A percentile compares a stretch with the other conserved stretches of the same genome.
Evolutionary conservation across 2,888 invertebrate species (phyloP).

Genomic region (Pollenia labialis): DNA sequence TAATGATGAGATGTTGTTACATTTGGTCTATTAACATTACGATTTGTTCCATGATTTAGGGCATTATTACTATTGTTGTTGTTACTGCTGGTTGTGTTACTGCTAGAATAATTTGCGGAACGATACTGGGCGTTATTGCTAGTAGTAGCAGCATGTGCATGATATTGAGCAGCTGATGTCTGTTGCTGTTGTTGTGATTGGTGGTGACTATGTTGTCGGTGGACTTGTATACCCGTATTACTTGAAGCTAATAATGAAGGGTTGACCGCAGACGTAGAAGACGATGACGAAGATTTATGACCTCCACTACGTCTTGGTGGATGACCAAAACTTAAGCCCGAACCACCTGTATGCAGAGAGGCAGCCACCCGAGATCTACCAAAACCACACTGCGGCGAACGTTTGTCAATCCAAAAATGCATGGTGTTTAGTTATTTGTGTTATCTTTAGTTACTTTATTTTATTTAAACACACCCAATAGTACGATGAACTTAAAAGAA

Average conservation of each 20-base stretch:
- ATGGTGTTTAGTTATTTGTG: conserved; percentile 82
- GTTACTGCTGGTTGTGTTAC: conserved; percentile 76
- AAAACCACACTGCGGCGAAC: conserved; percentile 90
- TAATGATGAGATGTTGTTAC: conserved; percentile 65
- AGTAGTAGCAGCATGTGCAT: conserved; percentile 60
- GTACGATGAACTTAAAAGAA: conserved; percentile 35
- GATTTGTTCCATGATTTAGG: conserved; percentile 68
- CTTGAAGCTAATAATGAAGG: conserved; percentile 29
- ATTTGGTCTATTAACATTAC: conserved; percentile 70
- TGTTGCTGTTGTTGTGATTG: conserved; percentile 76
- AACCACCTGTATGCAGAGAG: conserved; percentile 86
- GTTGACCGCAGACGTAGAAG: conserved; percentile 76
- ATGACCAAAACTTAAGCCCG: conserved; percentile 85
- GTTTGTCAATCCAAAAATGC: conserved; percentile 96
- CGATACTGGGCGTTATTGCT: conserved; percentile 50
- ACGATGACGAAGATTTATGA: conserved; percentile 81
- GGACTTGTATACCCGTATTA: conserved; percentile 86
- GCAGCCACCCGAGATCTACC: conserved; percentile 89
- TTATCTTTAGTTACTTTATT: not conserved
- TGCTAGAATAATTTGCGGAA: conserved; percentile 67
- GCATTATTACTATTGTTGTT: conserved; percentile 74
- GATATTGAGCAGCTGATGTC: conserved; percentile 64
- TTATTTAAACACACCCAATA: not conserved
- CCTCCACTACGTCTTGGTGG: conserved; percentile 83
- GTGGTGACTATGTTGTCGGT: conserved; percentile 77